phyloP scores from a whole-genome alignment of 2,113 vertebrate genomes.

The Peromyscus maniculatus region DNA sequence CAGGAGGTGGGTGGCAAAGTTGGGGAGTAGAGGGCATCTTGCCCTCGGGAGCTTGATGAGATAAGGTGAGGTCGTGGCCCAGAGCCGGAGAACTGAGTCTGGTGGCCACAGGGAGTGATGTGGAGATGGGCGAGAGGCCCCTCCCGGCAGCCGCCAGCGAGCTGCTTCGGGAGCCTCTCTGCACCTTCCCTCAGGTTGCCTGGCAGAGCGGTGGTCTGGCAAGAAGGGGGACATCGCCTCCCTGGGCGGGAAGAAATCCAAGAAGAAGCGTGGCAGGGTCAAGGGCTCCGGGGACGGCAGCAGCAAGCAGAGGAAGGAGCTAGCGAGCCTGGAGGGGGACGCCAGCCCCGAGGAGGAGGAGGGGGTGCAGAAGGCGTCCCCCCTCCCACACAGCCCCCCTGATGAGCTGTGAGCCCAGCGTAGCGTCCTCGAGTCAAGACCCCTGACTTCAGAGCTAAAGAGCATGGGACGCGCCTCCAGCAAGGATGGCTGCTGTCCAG shows the following conservation, averaged over 20 bases:
- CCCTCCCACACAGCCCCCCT: slow-evolving; percentile 83
- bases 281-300: slow-evolving; percentile 82
- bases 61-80: not conserved
- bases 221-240: slow-evolving; percentile 93
- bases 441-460: not conserved
- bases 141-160: not conserved
- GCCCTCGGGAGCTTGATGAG: not conserved
- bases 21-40: not conserved
- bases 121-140: accelerated
- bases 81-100: not conserved
- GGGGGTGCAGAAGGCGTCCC: slow-evolving; percentile 82
- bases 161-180: not conserved
- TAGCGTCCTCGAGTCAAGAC: not conserved
- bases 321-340: slow-evolving; percentile 24
- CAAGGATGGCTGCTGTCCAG: not conserved
- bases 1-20: not conserved
- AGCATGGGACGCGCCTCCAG: accelerated
- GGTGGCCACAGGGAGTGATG: accelerated
- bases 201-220: slow-evolving; percentile 88
- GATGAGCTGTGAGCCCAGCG: slow-evolving; percentile 85
- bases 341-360: slow-evolving; percentile 44
- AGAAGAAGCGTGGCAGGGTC: slow-evolving; percentile 88
- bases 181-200: slow-evolving; percentile 82
- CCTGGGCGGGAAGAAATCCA: slow-evolving; percentile 87
- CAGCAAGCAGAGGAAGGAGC: slow-evolving; percentile 78